Evolutionary conservation across 1,140 invertebrate species (phyloP), one percentile per base, ranked within the genome.

Genomic region (Hycleus phaleratus): DNA sequence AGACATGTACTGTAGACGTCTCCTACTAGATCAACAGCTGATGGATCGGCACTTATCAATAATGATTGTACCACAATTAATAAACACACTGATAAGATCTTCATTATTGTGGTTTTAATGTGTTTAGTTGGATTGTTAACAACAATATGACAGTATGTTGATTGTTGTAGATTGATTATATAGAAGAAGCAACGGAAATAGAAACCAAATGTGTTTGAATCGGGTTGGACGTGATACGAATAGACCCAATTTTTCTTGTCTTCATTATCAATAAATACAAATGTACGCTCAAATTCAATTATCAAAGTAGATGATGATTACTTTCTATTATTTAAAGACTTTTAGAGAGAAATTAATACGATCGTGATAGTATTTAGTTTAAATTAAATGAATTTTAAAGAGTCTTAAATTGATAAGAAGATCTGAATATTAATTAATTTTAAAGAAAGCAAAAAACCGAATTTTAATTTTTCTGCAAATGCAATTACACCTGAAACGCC

Each of bases 1-100:
- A 85, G 66, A 65, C 85, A 86, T 71, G 78, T 76, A 39, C 78
- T 71, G 67, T 85, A 86, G 67, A 85, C 81, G 61, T 83, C 82
- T 51, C 73, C 73, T 8, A 81, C 74, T 64, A 85, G 68, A 52
- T 80, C 80, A 2, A 79, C 74, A 4, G 83, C 83, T 25, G 81
- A 79, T 47, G 66, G 65, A 10, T 65, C 62, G 42, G 64, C 68
- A 32, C 32, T 32, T 32, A 32, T 32, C 32, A 32, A 7, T 32
- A 32, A 7, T 5, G 25, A 39, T 43, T 10, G 59, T 47, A 42
- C 3, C 9, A 42, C 40, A 42, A 42, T 11, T 42, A 10, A 6
- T 42, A n/a, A 42, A 42, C 18, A 50, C 46, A 25, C 54, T 9
- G 49, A 45, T 32, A 64, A 42, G 24, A 63, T 59, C 57, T 64